Evolutionary conservation across 2,113 vertebrate species (phyloP).

Genomic region (Lucifuga dentata): DNA sequence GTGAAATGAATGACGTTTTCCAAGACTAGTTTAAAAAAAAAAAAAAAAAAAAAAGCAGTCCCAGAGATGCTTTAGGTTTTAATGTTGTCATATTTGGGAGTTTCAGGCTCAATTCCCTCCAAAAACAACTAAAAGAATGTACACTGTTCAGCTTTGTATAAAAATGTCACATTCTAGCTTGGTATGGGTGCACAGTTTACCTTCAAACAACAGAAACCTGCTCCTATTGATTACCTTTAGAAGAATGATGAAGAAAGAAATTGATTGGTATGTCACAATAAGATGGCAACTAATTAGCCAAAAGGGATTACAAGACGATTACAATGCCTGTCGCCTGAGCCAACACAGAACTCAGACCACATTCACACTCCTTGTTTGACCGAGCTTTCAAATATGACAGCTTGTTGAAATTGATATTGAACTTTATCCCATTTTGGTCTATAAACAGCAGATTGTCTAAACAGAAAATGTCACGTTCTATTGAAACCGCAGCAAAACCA

Average conservation of each 20-base stretch:
- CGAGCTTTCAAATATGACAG: slow-evolving; percentile 29
- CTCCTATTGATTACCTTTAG: slow-evolving; percentile 36
- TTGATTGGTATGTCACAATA: slow-evolving; percentile 34
- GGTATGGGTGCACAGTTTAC: neutral
- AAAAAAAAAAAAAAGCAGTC: neutral
- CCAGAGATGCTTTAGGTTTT: no score
- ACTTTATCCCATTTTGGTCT: neutral
- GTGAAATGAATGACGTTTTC: neutral
- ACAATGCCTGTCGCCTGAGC: slow-evolving; percentile 46
- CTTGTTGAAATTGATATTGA: slow-evolving; percentile 3
- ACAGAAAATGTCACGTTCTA: neutral
- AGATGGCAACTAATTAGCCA: slow-evolving; percentile 60
- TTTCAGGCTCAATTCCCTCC: neutral
- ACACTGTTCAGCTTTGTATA: neutral
- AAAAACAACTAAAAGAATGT: neutral
- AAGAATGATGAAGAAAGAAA: slow-evolving; percentile 38
- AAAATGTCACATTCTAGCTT: neutral
- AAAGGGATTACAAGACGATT: slow-evolving; percentile 62
- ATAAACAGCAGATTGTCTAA: neutral
- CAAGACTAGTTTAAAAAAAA: neutral
- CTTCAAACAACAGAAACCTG: slow-evolving; percentile 29
- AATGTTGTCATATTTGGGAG: no score
- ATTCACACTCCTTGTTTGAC: slow-evolving; percentile 25
- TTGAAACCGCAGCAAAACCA: slow-evolving; percentile 36
- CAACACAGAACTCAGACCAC: slow-evolving; percentile 51